Conservation (phyloP, 2,797 vertebrate genomes). For the Mormyrops boulengeri region DNA sequence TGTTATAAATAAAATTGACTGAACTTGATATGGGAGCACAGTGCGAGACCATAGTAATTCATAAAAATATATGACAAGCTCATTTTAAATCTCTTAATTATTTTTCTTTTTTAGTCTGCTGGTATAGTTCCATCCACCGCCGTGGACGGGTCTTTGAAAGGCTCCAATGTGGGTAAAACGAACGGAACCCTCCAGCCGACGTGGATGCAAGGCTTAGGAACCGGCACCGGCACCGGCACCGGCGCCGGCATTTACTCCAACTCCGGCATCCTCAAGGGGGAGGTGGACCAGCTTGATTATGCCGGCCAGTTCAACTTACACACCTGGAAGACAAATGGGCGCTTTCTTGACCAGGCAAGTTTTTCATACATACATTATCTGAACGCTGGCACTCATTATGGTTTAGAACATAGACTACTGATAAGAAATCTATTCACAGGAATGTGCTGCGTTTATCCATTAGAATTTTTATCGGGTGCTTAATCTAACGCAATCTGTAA, state of each 20-base stretch:
- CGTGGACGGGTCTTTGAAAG: conserved; percentile 19
- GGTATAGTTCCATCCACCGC: background rate
- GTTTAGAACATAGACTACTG: background rate
- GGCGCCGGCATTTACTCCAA: background rate
- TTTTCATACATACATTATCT: background rate
- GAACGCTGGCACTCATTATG: background rate
- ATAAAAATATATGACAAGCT: background rate
- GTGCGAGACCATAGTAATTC: background rate
- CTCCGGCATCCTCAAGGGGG: conserved; percentile 12
- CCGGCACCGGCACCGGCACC: background rate
- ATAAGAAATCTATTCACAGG: background rate
- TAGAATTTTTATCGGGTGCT: background rate
- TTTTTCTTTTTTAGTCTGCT: conserved; percentile 17
- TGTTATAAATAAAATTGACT: background rate
- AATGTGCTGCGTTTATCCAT: background rate
- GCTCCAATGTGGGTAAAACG: background rate
- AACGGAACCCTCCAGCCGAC: background rate
- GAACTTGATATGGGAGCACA: background rate
- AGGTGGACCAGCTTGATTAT: conserved; percentile 17
- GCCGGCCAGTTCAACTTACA: conserved; percentile 23
- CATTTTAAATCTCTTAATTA: background rate
- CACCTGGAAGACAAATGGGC: conserved; percentile 42
- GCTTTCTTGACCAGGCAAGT: conserved; percentile 41
- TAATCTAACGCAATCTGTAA: background rate
- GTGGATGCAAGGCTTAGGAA: background rate